phyloP scores from a whole-genome alignment of 2,797 vertebrate genomes.

The Peromyscus aztecus region DNA sequence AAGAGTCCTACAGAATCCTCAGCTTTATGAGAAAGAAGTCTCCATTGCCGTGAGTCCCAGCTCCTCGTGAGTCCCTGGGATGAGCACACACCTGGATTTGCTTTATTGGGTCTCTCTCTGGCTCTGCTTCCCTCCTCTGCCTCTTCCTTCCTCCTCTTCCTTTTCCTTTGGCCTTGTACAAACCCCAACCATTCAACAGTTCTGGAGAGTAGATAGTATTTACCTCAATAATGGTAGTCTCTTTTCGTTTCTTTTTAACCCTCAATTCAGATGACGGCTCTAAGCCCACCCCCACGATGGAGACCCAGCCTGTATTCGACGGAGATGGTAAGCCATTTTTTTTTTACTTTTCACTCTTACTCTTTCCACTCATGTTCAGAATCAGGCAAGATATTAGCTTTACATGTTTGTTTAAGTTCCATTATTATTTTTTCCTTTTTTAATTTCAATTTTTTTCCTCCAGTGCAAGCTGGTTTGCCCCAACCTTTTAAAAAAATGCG shows the following conservation, averaged over 20 bases:
- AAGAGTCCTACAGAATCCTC: neutral
- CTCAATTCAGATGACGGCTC: slow-evolving; percentile 99
- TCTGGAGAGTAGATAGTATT: slow-evolving; percentile 99
- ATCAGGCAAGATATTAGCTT: slow-evolving; percentile 69
- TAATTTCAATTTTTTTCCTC: slow-evolving; percentile 54
- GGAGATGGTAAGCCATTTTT: slow-evolving; percentile 93
- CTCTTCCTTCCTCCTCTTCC: slow-evolving; percentile 1
- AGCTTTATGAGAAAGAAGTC: neutral
- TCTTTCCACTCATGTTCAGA: slow-evolving; percentile 17
- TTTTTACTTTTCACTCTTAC: neutral
- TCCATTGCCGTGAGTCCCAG: neutral
- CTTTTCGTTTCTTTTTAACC: slow-evolving; percentile 99
- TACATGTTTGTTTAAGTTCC: slow-evolving; percentile 49
- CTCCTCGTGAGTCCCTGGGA: neutral
- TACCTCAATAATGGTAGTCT: slow-evolving; percentile 99
- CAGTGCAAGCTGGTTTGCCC: slow-evolving; percentile 53
- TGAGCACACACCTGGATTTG: neutral
- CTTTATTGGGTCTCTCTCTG: slow-evolving; percentile 40
- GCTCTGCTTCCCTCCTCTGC: slow-evolving; percentile 56
- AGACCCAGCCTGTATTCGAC: slow-evolving; percentile 94
- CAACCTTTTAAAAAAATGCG: slow-evolving; percentile 67
- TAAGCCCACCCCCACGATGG: slow-evolving; percentile 97
- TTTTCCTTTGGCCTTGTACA: slow-evolving; percentile 92
- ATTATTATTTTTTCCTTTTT: slow-evolving; percentile 34
- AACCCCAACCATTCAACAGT: slow-evolving; percentile 99